A percentile compares a stretch with the other conserved stretches of the same genome.
phyloP scores from a whole-genome alignment of 2,113 vertebrate species.

The Neogale vison region DNA sequence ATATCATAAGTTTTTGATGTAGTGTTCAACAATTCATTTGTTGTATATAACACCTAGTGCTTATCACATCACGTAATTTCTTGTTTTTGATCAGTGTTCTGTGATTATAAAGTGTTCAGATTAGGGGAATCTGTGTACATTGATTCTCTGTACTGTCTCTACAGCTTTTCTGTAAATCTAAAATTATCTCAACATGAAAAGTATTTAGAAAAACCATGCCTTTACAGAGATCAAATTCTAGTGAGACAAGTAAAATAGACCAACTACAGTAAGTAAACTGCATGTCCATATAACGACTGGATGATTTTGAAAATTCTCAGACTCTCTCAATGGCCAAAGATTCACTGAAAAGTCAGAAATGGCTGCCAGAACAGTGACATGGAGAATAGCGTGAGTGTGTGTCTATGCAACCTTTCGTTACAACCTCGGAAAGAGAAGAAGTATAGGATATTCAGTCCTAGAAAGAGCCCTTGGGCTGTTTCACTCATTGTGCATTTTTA shows the following conservation, averaged over 20 bases:
- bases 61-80: background rate
- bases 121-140: background rate
- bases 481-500: background rate
- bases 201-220: background rate
- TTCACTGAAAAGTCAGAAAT: background rate
- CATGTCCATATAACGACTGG: background rate
- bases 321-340: background rate
- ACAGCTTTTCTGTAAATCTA: background rate
- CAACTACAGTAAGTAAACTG: background rate
- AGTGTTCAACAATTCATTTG: too few relatives aligned
- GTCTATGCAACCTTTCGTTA: background rate
- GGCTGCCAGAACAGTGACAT: background rate
- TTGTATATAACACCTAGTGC: too few relatives aligned
- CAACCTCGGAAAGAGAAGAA: background rate
- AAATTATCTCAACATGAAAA: background rate
- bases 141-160: background rate
- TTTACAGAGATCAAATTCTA: slow-evolving; percentile 38
- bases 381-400: background rate
- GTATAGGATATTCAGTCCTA: background rate
- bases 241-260: background rate
- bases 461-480: background rate
- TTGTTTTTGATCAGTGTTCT: background rate
- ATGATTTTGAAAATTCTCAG: slow-evolving; percentile 36
- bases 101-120: background rate
- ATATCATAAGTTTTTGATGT: too few relatives aligned